These are phyloP conservation scores for Nomada goodeniana DNA, from an alignment of 2,888 invertebrate genomes.

Conservation along the genomic window DNA sequence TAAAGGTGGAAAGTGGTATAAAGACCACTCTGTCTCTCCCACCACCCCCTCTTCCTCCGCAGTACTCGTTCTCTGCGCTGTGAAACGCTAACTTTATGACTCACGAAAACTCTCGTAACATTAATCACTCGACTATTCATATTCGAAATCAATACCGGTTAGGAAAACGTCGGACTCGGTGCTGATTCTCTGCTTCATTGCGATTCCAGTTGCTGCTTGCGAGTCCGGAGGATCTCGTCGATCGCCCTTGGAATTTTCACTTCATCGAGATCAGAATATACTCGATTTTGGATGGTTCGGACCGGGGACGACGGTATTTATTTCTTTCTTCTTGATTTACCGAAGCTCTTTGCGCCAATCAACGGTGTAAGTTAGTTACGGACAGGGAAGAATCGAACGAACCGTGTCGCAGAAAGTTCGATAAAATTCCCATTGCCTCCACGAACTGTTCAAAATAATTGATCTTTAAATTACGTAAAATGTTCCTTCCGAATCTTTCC, in stretches of 20 bases:
- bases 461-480: too few relatives aligned
- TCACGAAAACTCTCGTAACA: constrained; percentile 83
- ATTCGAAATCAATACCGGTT: constrained; percentile 79
- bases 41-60: not conserved
- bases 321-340: too few relatives aligned
- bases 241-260: not conserved
- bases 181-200: constrained; percentile 10
- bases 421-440: too few relatives aligned
- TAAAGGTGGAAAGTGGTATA: constrained; percentile 41
- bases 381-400: too few relatives aligned
- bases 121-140: constrained; percentile 79
- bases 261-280: not conserved
- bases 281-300: too few relatives aligned
- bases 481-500: too few relatives aligned
- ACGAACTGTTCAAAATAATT: too few relatives aligned
- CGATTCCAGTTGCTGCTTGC: not conserved
- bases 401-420: too few relatives aligned
- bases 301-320: too few relatives aligned
- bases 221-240: not conserved
- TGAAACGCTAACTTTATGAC: constrained; percentile 82
- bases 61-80: constrained; percentile 60
- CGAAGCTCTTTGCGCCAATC: too few relatives aligned
- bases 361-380: too few relatives aligned
- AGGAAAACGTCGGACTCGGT: constrained; percentile 73
- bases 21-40: constrained; percentile 39